Conservation (phyloP, 2,888 invertebrate species). For the Acanthoscelides obtectus region DNA sequence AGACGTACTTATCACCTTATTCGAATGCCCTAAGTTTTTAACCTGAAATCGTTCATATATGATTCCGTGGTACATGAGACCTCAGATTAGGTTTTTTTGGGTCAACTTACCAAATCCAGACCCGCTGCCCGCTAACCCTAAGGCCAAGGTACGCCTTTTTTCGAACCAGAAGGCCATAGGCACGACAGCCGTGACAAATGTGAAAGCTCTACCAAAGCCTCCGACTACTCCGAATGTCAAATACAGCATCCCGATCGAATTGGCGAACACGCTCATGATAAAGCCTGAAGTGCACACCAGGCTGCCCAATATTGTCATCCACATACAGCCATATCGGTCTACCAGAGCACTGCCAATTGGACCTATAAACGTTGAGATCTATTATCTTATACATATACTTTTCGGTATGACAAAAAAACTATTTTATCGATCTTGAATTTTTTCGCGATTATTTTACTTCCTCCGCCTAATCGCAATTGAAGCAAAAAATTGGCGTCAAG, state of each 20-base stretch:
- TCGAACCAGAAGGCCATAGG: slow-evolving; percentile 93
- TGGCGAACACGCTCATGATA: slow-evolving; percentile 64
- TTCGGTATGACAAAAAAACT: too few relatives aligned
- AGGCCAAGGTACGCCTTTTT: slow-evolving; percentile 78
- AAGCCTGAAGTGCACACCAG: slow-evolving; percentile 72
- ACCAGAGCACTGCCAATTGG: slow-evolving; percentile 81
- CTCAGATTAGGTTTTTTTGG: too few relatives aligned
- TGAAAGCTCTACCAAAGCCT: slow-evolving; percentile 77
- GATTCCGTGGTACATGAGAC: too few relatives aligned
- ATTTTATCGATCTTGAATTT: too few relatives aligned
- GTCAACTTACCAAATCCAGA: slow-evolving; percentile 74
- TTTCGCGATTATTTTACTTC: not conserved
- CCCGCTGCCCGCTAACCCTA: slow-evolving; percentile 83
- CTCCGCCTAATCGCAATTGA: not conserved
- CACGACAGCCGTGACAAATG: slow-evolving; percentile 89
- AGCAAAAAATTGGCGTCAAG: too few relatives aligned
- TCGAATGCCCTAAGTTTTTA: too few relatives aligned
- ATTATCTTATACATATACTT: too few relatives aligned
- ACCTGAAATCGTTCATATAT: too few relatives aligned
- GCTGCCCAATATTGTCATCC: slow-evolving; percentile 56
- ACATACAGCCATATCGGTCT: slow-evolving; percentile 67
- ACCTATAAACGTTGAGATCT: too few relatives aligned
- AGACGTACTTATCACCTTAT: too few relatives aligned
- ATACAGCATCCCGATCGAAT: slow-evolving; percentile 73
- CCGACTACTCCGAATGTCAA: slow-evolving; percentile 82